Conservation (phyloP, 30 jellyfish, hydroid and myxozoan genomes). For the Clytia hemisphaerica region DNA sequence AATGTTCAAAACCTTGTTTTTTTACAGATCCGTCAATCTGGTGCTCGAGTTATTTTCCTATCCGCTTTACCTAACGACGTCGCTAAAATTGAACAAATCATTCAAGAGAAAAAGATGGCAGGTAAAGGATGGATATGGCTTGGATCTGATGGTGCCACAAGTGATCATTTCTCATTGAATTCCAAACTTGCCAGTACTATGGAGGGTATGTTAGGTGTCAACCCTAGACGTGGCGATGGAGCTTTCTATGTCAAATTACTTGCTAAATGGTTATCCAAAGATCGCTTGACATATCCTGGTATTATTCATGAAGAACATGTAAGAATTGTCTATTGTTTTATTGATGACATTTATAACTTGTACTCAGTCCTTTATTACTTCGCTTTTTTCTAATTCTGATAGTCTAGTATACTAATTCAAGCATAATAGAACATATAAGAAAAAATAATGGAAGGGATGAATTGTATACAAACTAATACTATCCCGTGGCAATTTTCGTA, state of each 20-base stretch:
- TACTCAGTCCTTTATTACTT: no score
- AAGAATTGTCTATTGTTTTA: conserved; percentile 7
- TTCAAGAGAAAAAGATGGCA: conserved; percentile 43
- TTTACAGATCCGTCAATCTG: conserved; percentile 51
- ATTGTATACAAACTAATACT: no score
- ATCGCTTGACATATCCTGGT: conserved; percentile 74
- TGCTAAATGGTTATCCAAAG: conserved; percentile 83
- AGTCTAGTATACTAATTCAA: no score
- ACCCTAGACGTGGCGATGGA: conserved; percentile 91
- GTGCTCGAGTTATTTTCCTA: conserved; percentile 72
- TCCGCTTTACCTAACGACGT: conserved; percentile 58
- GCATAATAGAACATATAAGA: no score
- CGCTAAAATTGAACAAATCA: conserved; percentile 14
- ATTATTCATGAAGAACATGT: conserved; percentile 63
- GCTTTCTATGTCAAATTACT: conserved; percentile 56
- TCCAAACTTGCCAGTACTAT: conserved; percentile 56
- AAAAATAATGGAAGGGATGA: no score
- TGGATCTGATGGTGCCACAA: conserved; percentile 69
- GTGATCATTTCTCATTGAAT: conserved; percentile 18
- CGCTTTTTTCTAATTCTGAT: no score
- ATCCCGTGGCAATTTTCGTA: no score
- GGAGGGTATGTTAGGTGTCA: conserved; percentile 85
- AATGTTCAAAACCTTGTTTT: not conserved
- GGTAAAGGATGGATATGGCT: conserved; percentile 92
- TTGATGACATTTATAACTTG: no score